Base-by-base conservation (phyloP, 2,797 vertebrate species). In the Enteromius afrohamiltoni region DNA sequence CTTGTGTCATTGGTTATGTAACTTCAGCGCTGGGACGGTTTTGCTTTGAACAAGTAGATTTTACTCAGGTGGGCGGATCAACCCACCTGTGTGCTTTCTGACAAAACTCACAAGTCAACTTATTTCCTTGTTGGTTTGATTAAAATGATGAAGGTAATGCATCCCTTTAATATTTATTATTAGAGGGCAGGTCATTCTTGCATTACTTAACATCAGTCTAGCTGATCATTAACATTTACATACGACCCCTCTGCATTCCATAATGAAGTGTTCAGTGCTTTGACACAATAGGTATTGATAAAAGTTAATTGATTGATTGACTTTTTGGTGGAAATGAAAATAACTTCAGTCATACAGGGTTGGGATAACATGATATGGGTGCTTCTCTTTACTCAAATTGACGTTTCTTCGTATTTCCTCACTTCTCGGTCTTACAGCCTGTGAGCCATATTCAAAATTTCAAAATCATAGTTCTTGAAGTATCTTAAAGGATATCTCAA, bases 1-100 rank as follows among this genome's bases (percentile, higher is more conserved):
- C 58, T 10, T 76, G 13, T 65, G 16, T 74, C n/a, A 53, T 49
- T 37, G 70, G 31, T 80, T 86, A 45, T 67, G 34, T 76, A 83
- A 86, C n/a, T 19, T 21, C 82, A 80, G 60, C 42, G n/a, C 51
- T 37, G 34, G 23, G 11, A 14, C 29, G n/a, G 51, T 17, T 17
- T 37, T 42, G 51, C 51, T 60, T 6, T 67, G 10, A n/a, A 47
- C 10, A 21, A 53, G 23, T 37, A 55, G 62, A 47, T 80, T 42
- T 26, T 23, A 78, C 80, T 83, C 37, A 45, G 31, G 31, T 76
- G 45, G 26, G 13, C 1, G 14, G 37, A 42, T 71, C 77, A 55
- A 29, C 14, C 42, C 19, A 83, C 60, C 69, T 79, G 69, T 4
- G 5, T 67, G 75, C 42, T 26, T 21, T 37, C 16, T 2, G 3